phyloP scores from a whole-genome alignment of 2,888 invertebrate genomes.

The Lithophane ornitopus region DNA sequence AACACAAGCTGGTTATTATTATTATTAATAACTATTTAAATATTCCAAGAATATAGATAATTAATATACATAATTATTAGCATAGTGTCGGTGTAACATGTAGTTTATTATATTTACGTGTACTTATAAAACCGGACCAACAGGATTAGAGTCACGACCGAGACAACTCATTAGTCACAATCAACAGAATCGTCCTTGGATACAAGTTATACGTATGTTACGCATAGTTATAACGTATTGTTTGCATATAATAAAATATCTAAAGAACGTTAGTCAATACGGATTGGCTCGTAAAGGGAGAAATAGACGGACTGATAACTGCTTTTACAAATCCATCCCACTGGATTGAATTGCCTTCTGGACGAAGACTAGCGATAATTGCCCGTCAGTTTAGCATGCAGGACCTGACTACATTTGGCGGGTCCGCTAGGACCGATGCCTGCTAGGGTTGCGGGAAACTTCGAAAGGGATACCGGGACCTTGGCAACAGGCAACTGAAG shows the following conservation, averaged over 20 bases:
- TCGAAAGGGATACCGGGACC: too few relatives aligned
- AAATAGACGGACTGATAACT: background rate
- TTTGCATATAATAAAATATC: conserved; percentile 3
- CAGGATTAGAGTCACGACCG: conserved; percentile 30
- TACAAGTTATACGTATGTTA: background rate
- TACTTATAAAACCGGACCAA: conserved; percentile 22
- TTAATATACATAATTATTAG: conserved; percentile 5
- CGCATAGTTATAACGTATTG: conserved; percentile 15
- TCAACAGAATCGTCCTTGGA: conserved; percentile 30
- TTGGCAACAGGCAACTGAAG: too few relatives aligned
- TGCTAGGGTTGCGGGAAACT: too few relatives aligned
- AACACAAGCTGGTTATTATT: background rate
- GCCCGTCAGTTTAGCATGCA: background rate
- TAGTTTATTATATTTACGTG: conserved; percentile 16
- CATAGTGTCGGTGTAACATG: conserved; percentile 1
- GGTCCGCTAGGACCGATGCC: too few relatives aligned
- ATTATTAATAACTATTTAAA: background rate
- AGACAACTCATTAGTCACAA: conserved; percentile 28
- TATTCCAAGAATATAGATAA: conserved; percentile 8
- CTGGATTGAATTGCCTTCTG: too few relatives aligned
- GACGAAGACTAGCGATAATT: background rate
- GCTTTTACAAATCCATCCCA: background rate
- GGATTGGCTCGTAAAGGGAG: background rate
- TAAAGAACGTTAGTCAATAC: conserved; percentile 1
- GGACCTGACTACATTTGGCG: too few relatives aligned